Base-by-base conservation (phyloP, 2,113 vertebrate genomes). In the Sturnira hondurensis region DNA sequence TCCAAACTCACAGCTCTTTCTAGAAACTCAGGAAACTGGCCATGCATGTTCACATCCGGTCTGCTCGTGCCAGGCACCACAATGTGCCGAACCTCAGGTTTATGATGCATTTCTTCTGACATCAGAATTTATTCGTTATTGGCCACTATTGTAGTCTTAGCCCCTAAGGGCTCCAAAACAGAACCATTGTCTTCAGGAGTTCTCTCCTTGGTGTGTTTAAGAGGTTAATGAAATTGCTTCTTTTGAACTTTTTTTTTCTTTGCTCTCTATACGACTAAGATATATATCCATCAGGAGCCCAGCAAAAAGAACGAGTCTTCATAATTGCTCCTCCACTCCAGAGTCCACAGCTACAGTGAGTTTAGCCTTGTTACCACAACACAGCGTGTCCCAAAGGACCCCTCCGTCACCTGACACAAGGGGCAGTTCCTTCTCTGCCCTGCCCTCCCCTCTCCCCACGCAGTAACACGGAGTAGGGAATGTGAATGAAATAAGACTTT, bases 11-110 rank as follows among this genome's bases (percentile, higher is more conserved):
- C 61, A 84, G 41, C 54, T 63, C 7, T 54, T 54, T 52, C 47
- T 68, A n/a, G 38, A 77, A 61, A 43, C 11, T 17, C 28, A 26
- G 41, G 36, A 20, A 7, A 26, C 1, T 26, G n/a, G 38, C 19
- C 12, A 20, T 5, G 41, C 10, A 2, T 31, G 45, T 33, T 87
- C 24, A 45, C 8, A n/a, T 28, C 68, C 24, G 50, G 19, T 17
- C 7, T 17, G 4, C 14, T 70, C 0, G 0, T 45, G 10, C 70
- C 5, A 11, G 63, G 43, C 16, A 2, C 43, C 11, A 24, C n/a
- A 3, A 0, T 47, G 45, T 67, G 12, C 52, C 45, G 67, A 28
- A 24, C 6, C 4, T 38, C 5, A 65, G 11, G 9, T 50, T 77
- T 50, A 3, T 26, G 33, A 19, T 36, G 3, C 19, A 1, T 63